Percentiles rank a stretch among this genome's conserved stretches.
Evolutionary conservation across 1,140 invertebrate genomes (phyloP).

Genomic region (Aphis craccivora): DNA sequence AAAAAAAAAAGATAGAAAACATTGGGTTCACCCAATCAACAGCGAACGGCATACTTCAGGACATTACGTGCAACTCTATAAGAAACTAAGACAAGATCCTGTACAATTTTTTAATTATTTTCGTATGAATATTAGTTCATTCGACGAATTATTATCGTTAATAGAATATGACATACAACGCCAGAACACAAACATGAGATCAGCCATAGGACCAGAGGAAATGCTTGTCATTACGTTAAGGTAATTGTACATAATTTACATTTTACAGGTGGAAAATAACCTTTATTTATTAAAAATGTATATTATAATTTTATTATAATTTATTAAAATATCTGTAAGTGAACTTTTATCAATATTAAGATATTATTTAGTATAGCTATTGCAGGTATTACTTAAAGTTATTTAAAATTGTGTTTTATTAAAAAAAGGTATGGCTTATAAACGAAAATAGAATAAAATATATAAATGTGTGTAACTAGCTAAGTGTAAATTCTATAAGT

Average conservation of each 20-base stretch:
- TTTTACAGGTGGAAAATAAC: not conserved
- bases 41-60: not conserved
- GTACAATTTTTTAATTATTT: conserved; percentile 36
- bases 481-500: conserved; percentile 23
- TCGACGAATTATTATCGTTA: conserved; percentile 26
- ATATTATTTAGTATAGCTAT: not conserved
- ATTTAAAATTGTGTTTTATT: not conserved
- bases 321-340: not conserved
- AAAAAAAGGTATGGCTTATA: not conserved
- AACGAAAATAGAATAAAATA: not conserved
- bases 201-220: not conserved
- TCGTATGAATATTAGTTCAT: not conserved
- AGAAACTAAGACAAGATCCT: not conserved
- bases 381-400: conserved; percentile 9
- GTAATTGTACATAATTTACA: not conserved
- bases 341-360: not conserved
- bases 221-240: not conserved
- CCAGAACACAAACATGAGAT: not conserved
- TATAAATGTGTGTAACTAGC: not conserved
- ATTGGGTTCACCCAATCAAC: conserved; percentile 16
- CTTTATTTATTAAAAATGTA: too few species aligned
- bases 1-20: conserved; percentile 17
- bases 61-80: not conserved
- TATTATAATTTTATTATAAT: not conserved
- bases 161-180: not conserved